Conservation (phyloP, 53 echinoderm and acorn worm genomes). For the Zoroaster sp. region DNA sequence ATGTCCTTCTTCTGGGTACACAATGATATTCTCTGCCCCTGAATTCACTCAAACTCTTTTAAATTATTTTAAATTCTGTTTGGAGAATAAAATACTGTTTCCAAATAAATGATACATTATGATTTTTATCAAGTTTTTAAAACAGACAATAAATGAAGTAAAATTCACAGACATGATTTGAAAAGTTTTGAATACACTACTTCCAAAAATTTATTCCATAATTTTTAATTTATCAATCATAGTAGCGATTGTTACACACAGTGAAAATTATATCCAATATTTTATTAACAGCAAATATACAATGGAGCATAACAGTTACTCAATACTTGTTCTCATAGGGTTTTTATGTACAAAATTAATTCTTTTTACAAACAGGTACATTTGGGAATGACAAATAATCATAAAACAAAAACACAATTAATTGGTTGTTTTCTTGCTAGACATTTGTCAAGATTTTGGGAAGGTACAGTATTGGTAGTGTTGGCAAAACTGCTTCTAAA, state of each 20-base stretch:
- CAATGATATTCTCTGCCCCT: no score
- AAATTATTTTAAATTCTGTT: background rate
- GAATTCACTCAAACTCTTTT: background rate
- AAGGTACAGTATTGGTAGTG: no score
- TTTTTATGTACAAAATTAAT: background rate
- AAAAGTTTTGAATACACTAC: slow-evolving; percentile 10
- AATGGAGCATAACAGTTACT: background rate
- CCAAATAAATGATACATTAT: background rate
- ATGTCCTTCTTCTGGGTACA: no score
- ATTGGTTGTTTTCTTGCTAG: background rate
- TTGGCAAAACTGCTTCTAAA: no score
- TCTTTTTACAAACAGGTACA: background rate
- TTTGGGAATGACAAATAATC: background rate
- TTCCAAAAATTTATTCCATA: slow-evolving; percentile 9
- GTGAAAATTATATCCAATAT: slow-evolving; percentile 43
- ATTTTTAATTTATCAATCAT: background rate
- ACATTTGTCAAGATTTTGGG: background rate
- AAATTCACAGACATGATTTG: background rate
- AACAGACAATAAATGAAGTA: background rate
- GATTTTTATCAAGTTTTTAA: background rate
- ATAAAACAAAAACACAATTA: background rate
- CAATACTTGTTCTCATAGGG: background rate
- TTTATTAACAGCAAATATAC: slow-evolving; percentile 46
- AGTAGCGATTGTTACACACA: slow-evolving; percentile 30
- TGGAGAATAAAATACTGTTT: background rate